phyloP scores from a whole-genome alignment of 2,797 vertebrate genomes.

The Xyrichtys novacula region DNA sequence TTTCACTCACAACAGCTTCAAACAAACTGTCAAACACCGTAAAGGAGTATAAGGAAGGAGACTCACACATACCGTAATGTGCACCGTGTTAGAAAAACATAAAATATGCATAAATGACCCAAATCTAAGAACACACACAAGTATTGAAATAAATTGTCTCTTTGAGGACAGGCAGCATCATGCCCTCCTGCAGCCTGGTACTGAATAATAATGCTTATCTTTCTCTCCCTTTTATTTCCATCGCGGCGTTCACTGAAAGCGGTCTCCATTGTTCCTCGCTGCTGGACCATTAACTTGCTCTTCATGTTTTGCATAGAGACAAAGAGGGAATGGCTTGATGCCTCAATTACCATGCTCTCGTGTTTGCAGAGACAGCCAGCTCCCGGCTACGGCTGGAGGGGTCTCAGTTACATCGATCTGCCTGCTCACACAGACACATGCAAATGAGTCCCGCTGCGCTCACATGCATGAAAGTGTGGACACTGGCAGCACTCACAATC shows the following conservation, averaged over 20 bases:
- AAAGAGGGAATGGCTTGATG: constrained; percentile 66
- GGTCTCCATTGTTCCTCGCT: constrained; percentile 61
- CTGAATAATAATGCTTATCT: constrained; percentile 60
- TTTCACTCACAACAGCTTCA: constrained; percentile 60
- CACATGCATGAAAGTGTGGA: constrained; percentile 14
- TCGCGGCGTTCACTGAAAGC: constrained; percentile 61
- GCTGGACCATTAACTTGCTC: constrained; percentile 68
- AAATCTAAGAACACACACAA: not conserved
- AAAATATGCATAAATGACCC: constrained; percentile 16
- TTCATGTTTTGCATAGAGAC: constrained; percentile 68
- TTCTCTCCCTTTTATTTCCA: constrained; percentile 46
- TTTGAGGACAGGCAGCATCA: constrained; percentile 31
- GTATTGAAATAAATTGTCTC: constrained; percentile 33
- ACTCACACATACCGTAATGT: not conserved
- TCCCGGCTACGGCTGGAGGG: constrained; percentile 47
- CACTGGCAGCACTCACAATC: constrained; percentile 3
- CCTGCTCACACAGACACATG: constrained; percentile 50
- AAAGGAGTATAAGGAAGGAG: constrained; percentile 2
- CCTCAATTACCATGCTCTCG: constrained; percentile 69
- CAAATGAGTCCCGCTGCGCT: constrained; percentile 43
- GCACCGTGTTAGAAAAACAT: not conserved
- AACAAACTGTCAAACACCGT: constrained; percentile 34
- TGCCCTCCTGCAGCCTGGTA: constrained; percentile 3
- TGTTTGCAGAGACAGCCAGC: constrained; percentile 65
- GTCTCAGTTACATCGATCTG: constrained; percentile 62